Base-by-base conservation (phyloP, 2,797 vertebrate species). In the Pseudomugil tenellus region DNA sequence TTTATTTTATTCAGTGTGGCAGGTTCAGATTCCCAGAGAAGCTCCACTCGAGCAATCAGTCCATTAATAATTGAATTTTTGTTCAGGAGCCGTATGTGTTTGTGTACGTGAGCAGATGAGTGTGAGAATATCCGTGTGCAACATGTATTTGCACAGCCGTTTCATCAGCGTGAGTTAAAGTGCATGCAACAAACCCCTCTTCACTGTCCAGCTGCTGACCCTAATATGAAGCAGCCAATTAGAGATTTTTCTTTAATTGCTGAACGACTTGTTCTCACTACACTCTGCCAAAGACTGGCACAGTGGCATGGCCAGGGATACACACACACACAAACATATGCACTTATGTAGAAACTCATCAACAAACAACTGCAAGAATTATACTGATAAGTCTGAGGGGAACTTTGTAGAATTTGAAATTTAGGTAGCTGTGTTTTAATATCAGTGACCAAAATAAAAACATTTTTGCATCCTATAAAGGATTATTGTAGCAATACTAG, bases 21-120 rank as follows among this genome's bases (percentile, higher is more conserved):
- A 97, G 96, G 95, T 97, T 95, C 96, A 93, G 94, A 95, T 96
- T 98, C 95, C 96, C 96, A 92, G 85, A 93, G 96, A 98, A 97
- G 95, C 95, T 94, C 94, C 91, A 94, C 54, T 92, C 94, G 94
- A 96, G 95, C 92, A 96, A 96, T 94, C 94, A 96, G 95, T 93
- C 95, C 94, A 98, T 98, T 96, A 98, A 97, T 97, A 97, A 98
- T 97, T 98, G 94, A 97, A 97, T 98, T 96, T n/a, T 96, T 92
- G 94, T 94, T 95, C 93, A 94, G 93, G 94, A 93, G 77, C 79
- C 9, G 83, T 71, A 83, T 72, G 14, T 77, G 89, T 81, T 84
- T 86, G 83, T 76, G 86, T 86, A 69, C 67, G 81, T 23, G 76
- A 74, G 80, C 26, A 62, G 51, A 59, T 76, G 80, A 80, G 76